Base-by-base conservation (phyloP, 2,888 invertebrate species). In the Pheosia tremula region DNA sequence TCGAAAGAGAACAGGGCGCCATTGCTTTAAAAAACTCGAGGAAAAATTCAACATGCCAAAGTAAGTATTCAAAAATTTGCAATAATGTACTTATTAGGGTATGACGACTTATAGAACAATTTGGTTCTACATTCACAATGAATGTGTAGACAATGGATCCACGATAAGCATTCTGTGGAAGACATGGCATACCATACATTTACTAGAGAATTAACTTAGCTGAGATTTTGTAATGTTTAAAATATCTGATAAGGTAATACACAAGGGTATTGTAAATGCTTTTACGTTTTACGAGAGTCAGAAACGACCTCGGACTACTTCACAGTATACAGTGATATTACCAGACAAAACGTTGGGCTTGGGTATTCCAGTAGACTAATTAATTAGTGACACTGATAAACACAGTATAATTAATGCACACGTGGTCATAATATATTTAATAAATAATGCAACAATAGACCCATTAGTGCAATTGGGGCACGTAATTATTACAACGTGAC, bases 1-100 rank as follows among this genome's bases (percentile, higher is more conserved):
- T 85, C 3, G 77, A 81, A 10, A 80, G 62, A 36, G 91, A 92
- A 73, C 80, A 81, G 8, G 81, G 76, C 0, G 50, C 57, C 47
- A 53, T 59, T 8, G 0, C 67, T 0, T 61, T 76, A 1, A 78
- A 68, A 37, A 72, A 49, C 24, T 5, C 63, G 5, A 68, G 57
- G 47, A 71, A 55, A 56, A 62, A 67, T 52, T 69, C 74, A 1
- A 57, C 64, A 39, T 54, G 8, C 38, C 55, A 13, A 58, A 68
- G 86, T 86, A 63, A 80, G 78, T 62, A 56, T 52, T n/a, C 11
- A 11, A 9, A 9, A 41, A 41, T 5, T 41, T 3, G 41, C 41
- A 41, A 41, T 41, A 7, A 8, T 41, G 41, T 41, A 41, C 41
- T 8, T 41, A 45, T 39, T 39, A 39, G 39, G 39, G 39, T 39